Evolutionary conservation across 2,113 vertebrate genomes (phyloP).

Genomic region (Ictalurus furcatus): DNA sequence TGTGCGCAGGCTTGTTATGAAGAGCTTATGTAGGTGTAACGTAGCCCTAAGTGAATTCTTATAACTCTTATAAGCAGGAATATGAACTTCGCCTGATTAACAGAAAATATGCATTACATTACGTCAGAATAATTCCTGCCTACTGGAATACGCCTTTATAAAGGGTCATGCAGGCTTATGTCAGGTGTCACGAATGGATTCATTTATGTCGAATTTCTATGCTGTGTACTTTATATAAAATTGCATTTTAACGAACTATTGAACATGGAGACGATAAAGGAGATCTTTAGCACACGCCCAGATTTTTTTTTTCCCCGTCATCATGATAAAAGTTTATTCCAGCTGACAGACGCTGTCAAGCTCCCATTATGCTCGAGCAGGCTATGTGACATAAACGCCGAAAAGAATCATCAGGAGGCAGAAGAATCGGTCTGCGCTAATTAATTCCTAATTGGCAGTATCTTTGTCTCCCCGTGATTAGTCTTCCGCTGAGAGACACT

Average conservation of each 20-base stretch:
- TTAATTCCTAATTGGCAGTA: constrained; percentile 45
- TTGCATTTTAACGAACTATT: not conserved
- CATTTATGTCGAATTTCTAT: not conserved
- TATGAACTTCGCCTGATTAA: not conserved
- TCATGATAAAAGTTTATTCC: not conserved
- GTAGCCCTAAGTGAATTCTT: not conserved
- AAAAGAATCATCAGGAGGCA: constrained; percentile 18
- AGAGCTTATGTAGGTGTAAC: not conserved
- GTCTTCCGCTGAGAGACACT: constrained; percentile 6
- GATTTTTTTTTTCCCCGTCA: not conserved
- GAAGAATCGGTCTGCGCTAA: constrained; percentile 17
- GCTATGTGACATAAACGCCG: constrained; percentile 12
- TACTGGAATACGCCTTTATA: not conserved
- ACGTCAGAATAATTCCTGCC: not conserved
- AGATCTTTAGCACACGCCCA: not conserved
- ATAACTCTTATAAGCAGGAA: not conserved
- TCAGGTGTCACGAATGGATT: not conserved
- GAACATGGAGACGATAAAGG: not conserved
- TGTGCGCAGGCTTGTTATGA: not conserved
- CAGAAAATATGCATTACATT: not conserved
- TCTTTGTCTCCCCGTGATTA: constrained; percentile 35
- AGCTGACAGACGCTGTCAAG: not conserved
- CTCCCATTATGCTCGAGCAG: constrained; percentile 5
- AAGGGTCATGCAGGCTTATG: not conserved
- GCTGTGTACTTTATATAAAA: not conserved